Percentiles rank a stretch among this genome's conserved stretches.
phyloP scores from a whole-genome alignment of 2,888 invertebrate species.

The Drosophila putrida region DNA sequence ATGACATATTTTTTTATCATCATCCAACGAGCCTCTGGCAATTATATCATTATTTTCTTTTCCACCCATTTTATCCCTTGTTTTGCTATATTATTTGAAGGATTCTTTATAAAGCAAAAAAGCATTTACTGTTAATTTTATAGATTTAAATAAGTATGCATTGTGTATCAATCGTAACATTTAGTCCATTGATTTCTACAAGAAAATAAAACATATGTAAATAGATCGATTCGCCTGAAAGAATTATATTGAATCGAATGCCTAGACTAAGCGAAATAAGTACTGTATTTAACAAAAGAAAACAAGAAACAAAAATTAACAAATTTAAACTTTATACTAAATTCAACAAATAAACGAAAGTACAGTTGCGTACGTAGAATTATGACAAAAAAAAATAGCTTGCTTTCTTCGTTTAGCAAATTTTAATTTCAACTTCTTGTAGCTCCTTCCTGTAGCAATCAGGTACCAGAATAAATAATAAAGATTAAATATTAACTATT shows the following conservation, averaged over 20 bases:
- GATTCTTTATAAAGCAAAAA: constrained; percentile 20
- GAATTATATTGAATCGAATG: constrained; percentile 24
- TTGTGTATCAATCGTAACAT: constrained; percentile 31
- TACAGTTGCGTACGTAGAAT: constrained; percentile 41
- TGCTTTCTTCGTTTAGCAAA: neutral
- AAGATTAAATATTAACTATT: too few relatives aligned
- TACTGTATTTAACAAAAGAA: constrained; percentile 40
- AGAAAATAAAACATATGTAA: constrained; percentile 67
- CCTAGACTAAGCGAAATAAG: constrained; percentile 39
- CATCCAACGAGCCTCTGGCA: constrained; percentile 32
- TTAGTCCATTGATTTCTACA: constrained; percentile 63
- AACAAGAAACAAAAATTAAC: constrained; percentile 8
- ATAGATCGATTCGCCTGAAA: constrained; percentile 35
- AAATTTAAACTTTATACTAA: constrained; percentile 39
- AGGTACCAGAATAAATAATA: too few relatives aligned
- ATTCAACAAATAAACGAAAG: constrained; percentile 45
- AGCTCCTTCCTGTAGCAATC: too few relatives aligned
- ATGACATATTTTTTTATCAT: constrained; percentile 26
- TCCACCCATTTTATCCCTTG: neutral
- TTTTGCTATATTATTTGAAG: constrained; percentile 19
- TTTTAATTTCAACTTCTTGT: neutral
- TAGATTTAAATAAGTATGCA: constrained; percentile 34
- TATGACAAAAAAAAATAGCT: neutral
- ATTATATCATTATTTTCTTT: constrained; percentile 8
- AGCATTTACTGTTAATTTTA: constrained; percentile 58